Percentiles rank a stretch among this genome's conserved stretches.
Conservation (phyloP, 2,113 vertebrate species). For the Podarcis cretensis region DNA sequence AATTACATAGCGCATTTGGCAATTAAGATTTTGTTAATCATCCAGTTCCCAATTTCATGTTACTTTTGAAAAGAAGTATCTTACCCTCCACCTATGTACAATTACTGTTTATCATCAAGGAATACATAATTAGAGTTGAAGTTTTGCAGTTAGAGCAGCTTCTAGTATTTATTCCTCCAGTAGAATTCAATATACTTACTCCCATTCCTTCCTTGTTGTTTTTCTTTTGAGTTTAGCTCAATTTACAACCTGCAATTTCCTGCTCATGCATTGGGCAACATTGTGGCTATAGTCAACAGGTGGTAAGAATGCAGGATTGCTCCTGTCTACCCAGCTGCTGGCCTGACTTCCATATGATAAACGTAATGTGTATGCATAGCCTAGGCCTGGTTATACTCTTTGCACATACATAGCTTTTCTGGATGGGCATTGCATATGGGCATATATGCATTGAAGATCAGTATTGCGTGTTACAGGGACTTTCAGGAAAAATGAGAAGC, state of each 20-base stretch:
- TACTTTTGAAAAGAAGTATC: conserved; percentile 63
- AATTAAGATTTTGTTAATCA: conserved; percentile 73
- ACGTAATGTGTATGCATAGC: neutral
- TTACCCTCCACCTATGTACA: conserved; percentile 57
- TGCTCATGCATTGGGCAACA: too few species aligned
- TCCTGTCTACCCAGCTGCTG: neutral
- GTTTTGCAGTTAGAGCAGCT: conserved; percentile 50
- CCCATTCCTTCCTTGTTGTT: conserved; percentile 25
- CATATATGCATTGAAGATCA: neutral
- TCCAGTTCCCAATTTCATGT: conserved; percentile 55
- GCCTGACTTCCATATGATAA: neutral
- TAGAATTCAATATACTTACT: conserved; percentile 23
- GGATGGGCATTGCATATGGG: too few species aligned
- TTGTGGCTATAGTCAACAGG: neutral
- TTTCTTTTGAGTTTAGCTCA: conserved; percentile 4
- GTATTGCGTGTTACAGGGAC: neutral
- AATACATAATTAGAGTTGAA: conserved; percentile 54
- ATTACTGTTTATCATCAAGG: conserved; percentile 60
- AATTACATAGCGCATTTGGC: conserved; percentile 56
- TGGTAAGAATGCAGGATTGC: neutral
- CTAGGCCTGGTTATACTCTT: neutral
- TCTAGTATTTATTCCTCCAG: conserved; percentile 53
- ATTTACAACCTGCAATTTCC: neutral
- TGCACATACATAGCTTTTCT: too few species aligned
- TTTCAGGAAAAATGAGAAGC: neutral